A percentile compares a stretch with the other conserved stretches of the same genome.
These are phyloP conservation scores for Hedychridium roseum DNA, from an alignment of 2,888 invertebrate genomes.

Conservation along the genomic window DNA sequence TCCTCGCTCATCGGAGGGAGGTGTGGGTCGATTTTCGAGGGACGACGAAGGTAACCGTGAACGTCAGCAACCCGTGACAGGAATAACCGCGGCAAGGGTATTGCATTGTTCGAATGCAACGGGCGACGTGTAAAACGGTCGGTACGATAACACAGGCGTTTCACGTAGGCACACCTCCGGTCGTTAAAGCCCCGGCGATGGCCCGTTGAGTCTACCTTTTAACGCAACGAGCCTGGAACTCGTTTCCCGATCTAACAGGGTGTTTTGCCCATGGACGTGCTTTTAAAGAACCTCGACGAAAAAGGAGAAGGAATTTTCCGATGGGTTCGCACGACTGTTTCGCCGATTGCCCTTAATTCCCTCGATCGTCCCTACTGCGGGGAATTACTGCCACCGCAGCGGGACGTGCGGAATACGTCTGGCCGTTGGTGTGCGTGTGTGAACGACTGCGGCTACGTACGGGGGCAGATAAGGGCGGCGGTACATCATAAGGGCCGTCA, in stretches of 20 bases:
- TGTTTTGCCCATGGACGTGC: no score
- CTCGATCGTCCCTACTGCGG: slow-evolving; percentile 28
- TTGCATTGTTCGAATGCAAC: slow-evolving; percentile 25
- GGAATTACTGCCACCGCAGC: slow-evolving; percentile 27
- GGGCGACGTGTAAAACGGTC: slow-evolving; percentile 24
- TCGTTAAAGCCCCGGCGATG: no score
- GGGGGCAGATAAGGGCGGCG: slow-evolving; percentile 42
- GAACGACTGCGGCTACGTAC: slow-evolving; percentile 30
- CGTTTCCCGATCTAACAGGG: no score
- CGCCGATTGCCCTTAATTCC: no score
- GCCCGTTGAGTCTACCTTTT: no score
- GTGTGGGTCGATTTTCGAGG: no score
- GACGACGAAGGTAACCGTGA: no score
- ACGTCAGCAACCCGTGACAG: slow-evolving; percentile 30
- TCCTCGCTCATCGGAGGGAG: no score
- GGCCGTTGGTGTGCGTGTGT: slow-evolving; percentile 14
- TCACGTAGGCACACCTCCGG: slow-evolving; percentile 36
- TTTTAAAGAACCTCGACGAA: no score
- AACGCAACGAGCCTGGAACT: no score
- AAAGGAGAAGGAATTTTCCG: no score
- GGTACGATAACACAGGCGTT: slow-evolving; percentile 19
- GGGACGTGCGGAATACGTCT: slow-evolving; percentile 28
- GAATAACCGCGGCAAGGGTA: slow-evolving; percentile 24
- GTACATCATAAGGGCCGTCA: slow-evolving; percentile 39
- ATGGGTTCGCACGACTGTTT: no score